These are phyloP conservation scores for Potorous gilbertii DNA, from an alignment of 2,797 vertebrate genomes.

Conservation along the genomic window DNA sequence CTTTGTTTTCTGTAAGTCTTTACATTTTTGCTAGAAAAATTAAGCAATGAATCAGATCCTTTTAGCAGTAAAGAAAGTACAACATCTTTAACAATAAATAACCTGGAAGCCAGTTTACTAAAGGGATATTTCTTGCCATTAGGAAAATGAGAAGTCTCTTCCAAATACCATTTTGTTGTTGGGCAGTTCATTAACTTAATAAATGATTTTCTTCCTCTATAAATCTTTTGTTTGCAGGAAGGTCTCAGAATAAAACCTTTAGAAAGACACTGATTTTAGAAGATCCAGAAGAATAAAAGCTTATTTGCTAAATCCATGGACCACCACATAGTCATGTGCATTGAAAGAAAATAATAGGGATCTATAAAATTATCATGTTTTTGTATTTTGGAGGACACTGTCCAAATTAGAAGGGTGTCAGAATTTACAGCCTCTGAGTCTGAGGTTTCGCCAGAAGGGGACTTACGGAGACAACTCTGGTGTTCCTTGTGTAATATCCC, in stretches of 20 bases:
- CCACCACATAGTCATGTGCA: conserved; percentile 42
- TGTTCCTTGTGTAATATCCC: conserved; percentile 64
- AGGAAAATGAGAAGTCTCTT: conserved; percentile 80
- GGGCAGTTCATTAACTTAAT: conserved; percentile 70
- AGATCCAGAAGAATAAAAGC: conserved; percentile 59
- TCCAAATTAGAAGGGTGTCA: conserved; percentile 18
- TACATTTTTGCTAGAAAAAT: conserved; percentile 72
- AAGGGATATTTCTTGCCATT: conserved; percentile 79
- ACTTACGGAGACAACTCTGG: background rate
- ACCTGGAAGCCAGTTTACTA: conserved; percentile 78
- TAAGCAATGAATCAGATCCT: conserved; percentile 68
- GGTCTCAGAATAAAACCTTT: conserved; percentile 64
- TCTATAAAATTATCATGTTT: background rate
- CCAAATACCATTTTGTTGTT: conserved; percentile 77
- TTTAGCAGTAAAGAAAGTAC: conserved; percentile 74
- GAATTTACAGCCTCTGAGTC: conserved; percentile 29
- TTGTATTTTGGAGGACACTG: conserved; percentile 6
- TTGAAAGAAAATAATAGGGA: conserved; percentile 36
- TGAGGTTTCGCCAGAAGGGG: background rate
- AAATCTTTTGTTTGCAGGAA: conserved; percentile 77
- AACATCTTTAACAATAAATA: conserved; percentile 74
- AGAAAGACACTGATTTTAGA: conserved; percentile 65
- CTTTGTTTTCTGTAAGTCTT: conserved; percentile 62
- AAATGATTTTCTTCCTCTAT: conserved; percentile 78
- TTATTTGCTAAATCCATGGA: conserved; percentile 64